phyloP scores from a whole-genome alignment of 2,888 invertebrate species.

The Leptarthrus brevirostris region DNA sequence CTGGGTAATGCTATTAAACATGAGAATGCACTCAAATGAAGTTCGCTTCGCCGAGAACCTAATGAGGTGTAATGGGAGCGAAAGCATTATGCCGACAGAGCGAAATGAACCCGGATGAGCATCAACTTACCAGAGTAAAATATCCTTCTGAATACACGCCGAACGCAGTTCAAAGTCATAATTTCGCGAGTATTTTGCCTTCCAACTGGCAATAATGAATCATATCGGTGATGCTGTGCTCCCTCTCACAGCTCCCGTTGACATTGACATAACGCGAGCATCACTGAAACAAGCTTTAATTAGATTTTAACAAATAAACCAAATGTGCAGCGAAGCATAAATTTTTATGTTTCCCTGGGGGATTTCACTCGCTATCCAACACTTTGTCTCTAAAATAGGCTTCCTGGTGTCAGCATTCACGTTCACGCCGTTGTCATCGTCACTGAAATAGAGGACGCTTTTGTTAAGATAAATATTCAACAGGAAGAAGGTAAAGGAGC shows the following conservation, averaged over 20 bases:
- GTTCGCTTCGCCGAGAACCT: slow-evolving; percentile 32
- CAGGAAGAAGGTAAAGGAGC: too few species aligned
- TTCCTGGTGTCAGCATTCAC: slow-evolving; percentile 10
- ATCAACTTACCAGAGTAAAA: not conserved
- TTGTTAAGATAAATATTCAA: not conserved
- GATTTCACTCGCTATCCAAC: slow-evolving; percentile 6
- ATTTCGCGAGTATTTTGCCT: slow-evolving; percentile 13
- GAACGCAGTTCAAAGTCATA: slow-evolving; percentile 18
- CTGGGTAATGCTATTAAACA: slow-evolving; percentile 26
- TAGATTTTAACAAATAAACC: slow-evolving; percentile 31
- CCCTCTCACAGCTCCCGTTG: slow-evolving; percentile 5
- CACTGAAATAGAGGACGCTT: not conserved
- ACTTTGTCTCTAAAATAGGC: slow-evolving; percentile 3
- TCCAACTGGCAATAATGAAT: not conserved
- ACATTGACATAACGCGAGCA: slow-evolving; percentile 11
- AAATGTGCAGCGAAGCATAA: slow-evolving; percentile 24
- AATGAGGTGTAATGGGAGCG: slow-evolving; percentile 36
- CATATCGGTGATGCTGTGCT: not conserved
- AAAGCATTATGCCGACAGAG: slow-evolving; percentile 14
- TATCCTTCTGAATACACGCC: not conserved
- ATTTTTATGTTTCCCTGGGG: slow-evolving; percentile 32
- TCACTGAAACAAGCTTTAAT: slow-evolving; percentile 34
- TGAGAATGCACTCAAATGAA: slow-evolving; percentile 38
- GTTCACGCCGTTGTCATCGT: not conserved
- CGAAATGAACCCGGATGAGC: slow-evolving; percentile 27